Evolutionary conservation across 2,888 invertebrate species (phyloP).

Genomic region (Synergus laeviventris): DNA sequence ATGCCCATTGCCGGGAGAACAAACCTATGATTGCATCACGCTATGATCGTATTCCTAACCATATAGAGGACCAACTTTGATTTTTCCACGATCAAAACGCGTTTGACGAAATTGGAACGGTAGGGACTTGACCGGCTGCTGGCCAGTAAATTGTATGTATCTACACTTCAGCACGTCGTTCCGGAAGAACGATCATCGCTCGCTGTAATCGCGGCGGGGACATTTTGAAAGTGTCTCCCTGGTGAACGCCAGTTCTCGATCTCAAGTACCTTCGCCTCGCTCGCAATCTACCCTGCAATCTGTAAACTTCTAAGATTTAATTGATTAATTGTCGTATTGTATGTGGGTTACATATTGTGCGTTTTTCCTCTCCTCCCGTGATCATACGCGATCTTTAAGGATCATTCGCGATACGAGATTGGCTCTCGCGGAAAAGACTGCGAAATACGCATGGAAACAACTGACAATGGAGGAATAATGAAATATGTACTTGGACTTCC

Average conservation of each 20-base stretch:
- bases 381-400: slow-evolving; percentile 40
- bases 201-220: background rate
- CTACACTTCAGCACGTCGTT: slow-evolving; percentile 37
- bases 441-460: slow-evolving; percentile 41
- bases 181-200: slow-evolving; percentile 47
- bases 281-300: slow-evolving; percentile 9
- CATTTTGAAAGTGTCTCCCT: slow-evolving; percentile 20
- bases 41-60: slow-evolving; percentile 56
- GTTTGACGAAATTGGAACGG: slow-evolving; percentile 54
- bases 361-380: slow-evolving; percentile 21
- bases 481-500: slow-evolving; percentile 40
- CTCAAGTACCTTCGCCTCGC: background rate
- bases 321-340: slow-evolving; percentile 51
- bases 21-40: slow-evolving; percentile 58
- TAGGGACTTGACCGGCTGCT: slow-evolving; percentile 8
- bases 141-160: slow-evolving; percentile 16
- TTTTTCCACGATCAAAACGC: slow-evolving; percentile 46
- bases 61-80: slow-evolving; percentile 50
- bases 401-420: slow-evolving; percentile 37
- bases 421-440: slow-evolving; percentile 30
- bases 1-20: slow-evolving; percentile 61
- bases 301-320: slow-evolving; percentile 37
- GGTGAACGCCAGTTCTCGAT: background rate
- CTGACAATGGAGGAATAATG: slow-evolving; percentile 44
- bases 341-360: slow-evolving; percentile 2